These are phyloP conservation scores for Eupelmus urozonus DNA, from an alignment of 2,888 invertebrate species.

Conservation along the genomic window DNA sequence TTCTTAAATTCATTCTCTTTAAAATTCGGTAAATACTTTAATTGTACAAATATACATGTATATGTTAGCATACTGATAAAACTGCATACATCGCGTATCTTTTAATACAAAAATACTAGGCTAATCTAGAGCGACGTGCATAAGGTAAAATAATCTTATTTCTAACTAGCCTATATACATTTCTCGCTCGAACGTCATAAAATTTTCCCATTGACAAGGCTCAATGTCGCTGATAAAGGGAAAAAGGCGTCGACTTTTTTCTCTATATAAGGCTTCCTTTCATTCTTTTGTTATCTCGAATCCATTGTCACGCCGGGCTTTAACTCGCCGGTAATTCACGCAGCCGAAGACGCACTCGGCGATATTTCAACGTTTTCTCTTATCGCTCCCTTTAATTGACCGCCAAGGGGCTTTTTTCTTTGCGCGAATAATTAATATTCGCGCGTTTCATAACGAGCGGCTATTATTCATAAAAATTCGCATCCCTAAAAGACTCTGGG, in stretches of 20 bases:
- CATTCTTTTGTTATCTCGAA: conserved; percentile 3
- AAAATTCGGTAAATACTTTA: no score
- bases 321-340: conserved; percentile 9
- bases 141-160: no score
- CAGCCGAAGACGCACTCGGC: background rate
- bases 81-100: no score
- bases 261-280: background rate
- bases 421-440: conserved; percentile 3
- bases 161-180: no score
- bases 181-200: background rate
- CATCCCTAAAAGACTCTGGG: background rate
- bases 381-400: background rate
- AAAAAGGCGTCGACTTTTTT: background rate
- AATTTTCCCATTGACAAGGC: background rate
- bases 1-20: no score
- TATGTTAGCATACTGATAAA: no score
- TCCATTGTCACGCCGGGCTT: background rate
- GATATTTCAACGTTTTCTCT: conserved; percentile 7
- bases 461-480: background rate
- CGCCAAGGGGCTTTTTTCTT: conserved; percentile 7
- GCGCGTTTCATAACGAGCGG: conserved; percentile 3
- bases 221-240: background rate
- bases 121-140: no score
- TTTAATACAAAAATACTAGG: no score
- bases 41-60: no score